Evolutionary conservation across 2,888 invertebrate species (phyloP).

Genomic region (Yponomeuta evonymella): DNA sequence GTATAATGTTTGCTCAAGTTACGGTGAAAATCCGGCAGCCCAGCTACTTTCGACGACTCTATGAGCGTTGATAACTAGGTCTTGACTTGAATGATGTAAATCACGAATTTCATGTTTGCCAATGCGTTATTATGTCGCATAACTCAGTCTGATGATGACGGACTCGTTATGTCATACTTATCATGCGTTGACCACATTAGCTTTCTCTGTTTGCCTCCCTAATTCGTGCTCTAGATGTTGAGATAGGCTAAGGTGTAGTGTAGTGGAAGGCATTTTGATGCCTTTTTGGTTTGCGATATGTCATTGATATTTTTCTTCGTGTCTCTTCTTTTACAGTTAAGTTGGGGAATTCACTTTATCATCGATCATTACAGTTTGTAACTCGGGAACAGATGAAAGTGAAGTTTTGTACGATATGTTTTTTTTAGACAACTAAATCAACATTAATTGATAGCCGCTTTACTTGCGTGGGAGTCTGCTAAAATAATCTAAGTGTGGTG

Average conservation of each 20-base stretch:
- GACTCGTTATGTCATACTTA: slow-evolving; percentile 33
- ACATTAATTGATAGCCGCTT: no score
- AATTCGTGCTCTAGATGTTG: neutral
- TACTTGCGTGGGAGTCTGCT: no score
- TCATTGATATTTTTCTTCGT: no score
- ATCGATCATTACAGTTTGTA: no score
- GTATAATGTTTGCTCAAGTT: slow-evolving; percentile 21
- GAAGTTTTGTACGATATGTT: no score
- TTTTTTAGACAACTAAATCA: no score
- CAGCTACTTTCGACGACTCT: slow-evolving; percentile 33
- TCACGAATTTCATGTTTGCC: slow-evolving; percentile 31
- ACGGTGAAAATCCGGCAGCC: slow-evolving; percentile 32
- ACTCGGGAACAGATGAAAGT: no score
- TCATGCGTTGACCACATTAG: slow-evolving; percentile 13
- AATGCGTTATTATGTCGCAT: slow-evolving; percentile 25
- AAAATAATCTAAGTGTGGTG: no score
- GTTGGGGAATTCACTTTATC: no score
- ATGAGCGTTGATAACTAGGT: slow-evolving; percentile 22
- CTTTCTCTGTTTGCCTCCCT: slow-evolving; percentile 18
- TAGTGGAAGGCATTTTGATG: no score
- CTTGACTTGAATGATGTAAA: slow-evolving; percentile 33
- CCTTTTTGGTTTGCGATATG: no score
- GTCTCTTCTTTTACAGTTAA: no score
- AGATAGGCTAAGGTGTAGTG: neutral
- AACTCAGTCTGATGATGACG: slow-evolving; percentile 8